Evolutionary conservation across 1,140 invertebrate genomes (phyloP).

Genomic region (Apolygus lucorum): DNA sequence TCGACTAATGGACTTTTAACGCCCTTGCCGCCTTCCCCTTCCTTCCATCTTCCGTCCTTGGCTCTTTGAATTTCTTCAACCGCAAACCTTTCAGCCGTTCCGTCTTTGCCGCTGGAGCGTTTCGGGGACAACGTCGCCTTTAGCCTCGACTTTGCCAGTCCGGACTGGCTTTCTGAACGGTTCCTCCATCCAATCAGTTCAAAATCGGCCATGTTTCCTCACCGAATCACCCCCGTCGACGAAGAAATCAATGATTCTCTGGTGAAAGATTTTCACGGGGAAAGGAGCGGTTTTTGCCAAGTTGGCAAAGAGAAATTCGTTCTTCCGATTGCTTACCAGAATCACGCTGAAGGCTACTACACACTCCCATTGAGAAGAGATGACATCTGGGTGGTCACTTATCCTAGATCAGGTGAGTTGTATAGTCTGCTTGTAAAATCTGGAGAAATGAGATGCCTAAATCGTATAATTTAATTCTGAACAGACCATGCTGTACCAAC

Average conservation of each 20-base stretch:
- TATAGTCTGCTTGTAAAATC: too few species aligned
- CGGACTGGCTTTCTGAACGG: background rate
- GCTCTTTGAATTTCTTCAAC: background rate
- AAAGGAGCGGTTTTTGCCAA: constrained; percentile 59
- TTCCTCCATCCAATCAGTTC: background rate
- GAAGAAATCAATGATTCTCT: background rate
- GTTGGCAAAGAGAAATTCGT: constrained; percentile 64
- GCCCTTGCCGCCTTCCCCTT: background rate
- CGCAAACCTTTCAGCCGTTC: too few species aligned
- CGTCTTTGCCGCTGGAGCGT: background rate
- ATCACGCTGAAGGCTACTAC: constrained; percentile 55
- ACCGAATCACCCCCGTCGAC: background rate
- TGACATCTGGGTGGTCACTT: constrained; percentile 64
- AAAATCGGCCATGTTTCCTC: constrained; percentile 12
- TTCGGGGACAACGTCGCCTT: background rate
- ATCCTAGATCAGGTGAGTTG: constrained; percentile 60
- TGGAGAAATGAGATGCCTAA: too few species aligned
- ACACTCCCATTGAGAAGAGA: constrained; percentile 45
- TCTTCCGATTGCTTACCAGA: constrained; percentile 52
- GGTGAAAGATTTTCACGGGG: constrained; percentile 41
- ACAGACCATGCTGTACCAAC: too few species aligned
- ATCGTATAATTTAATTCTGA: too few species aligned
- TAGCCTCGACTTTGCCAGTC: background rate
- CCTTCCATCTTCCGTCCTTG: background rate
- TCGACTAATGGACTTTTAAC: background rate